phyloP scores from a whole-genome alignment of 1,140 invertebrate species.

The Rhagoletis pomonella region DNA sequence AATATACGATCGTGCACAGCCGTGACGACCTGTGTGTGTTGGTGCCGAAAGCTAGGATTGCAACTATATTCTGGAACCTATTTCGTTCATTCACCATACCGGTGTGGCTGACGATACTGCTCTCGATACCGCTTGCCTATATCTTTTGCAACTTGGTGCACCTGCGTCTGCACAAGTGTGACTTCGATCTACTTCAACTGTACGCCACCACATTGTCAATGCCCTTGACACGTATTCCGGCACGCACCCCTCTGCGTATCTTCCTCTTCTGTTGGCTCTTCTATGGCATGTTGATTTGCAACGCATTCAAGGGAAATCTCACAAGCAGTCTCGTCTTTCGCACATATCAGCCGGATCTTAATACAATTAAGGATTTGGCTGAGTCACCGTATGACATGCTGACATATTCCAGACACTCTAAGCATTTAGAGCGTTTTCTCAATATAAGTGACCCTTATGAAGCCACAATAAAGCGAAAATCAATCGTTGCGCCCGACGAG shows the following conservation, averaged over 20 bases:
- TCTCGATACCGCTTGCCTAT: conserved; percentile 61
- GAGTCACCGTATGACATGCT: conserved; percentile 62
- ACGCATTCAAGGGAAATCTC: conserved; percentile 66
- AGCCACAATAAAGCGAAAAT: conserved; percentile 59
- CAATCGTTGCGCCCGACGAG: conserved; percentile 60
- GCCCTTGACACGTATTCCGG: conserved; percentile 59
- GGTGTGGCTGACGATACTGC: conserved; percentile 63
- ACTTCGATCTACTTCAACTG: conserved; percentile 59
- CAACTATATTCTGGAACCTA: conserved; percentile 68
- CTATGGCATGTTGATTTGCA: conserved; percentile 68
- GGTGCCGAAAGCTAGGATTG: conserved; percentile 66
- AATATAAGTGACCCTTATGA: conserved; percentile 60
- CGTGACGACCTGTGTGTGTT: conserved; percentile 70
- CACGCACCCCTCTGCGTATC: conserved; percentile 58
- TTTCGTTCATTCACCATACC: conserved; percentile 65
- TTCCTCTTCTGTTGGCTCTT: conserved; percentile 68
- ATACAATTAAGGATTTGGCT: conserved; percentile 62
- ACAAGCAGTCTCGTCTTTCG: conserved; percentile 70
- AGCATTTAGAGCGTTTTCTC: conserved; percentile 64
- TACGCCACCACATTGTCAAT: conserved; percentile 62
- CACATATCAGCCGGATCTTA: conserved; percentile 64
- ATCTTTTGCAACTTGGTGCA: conserved; percentile 58
- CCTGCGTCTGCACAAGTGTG: neutral
- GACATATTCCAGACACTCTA: conserved; percentile 60
- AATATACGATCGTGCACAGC: conserved; percentile 64